phyloP scores from a whole-genome alignment of 2,888 invertebrate species.

The Aleiodes leptofemur region DNA sequence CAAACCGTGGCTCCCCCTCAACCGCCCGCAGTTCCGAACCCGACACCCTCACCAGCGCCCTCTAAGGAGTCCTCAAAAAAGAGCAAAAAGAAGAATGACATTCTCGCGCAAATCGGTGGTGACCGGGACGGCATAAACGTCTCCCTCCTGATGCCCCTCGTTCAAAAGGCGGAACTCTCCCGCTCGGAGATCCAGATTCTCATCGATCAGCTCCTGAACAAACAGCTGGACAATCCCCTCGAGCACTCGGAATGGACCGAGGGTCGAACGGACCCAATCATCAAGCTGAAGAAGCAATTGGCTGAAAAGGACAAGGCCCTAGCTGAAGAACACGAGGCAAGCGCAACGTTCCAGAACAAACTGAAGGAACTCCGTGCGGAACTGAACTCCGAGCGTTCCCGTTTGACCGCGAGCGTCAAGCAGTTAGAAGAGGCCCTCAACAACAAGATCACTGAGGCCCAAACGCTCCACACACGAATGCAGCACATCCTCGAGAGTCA shows the following conservation, averaged over 20 bases:
- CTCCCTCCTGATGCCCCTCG: constrained; percentile 83
- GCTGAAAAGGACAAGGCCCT: constrained; percentile 90
- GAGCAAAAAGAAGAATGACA: constrained; percentile 80
- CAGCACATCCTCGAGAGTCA: constrained; percentile 79
- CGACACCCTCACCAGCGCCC: constrained; percentile 51
- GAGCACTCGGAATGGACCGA: constrained; percentile 91
- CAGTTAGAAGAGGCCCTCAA: constrained; percentile 79
- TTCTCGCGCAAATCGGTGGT: constrained; percentile 78
- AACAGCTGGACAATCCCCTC: constrained; percentile 85
- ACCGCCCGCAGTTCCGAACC: constrained; percentile 59
- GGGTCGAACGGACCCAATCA: constrained; percentile 89
- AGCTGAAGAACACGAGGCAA: constrained; percentile 85
- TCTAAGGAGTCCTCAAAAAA: constrained; percentile 71
- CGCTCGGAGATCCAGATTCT: constrained; percentile 92
- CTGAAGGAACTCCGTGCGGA: constrained; percentile 86
- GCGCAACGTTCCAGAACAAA: constrained; percentile 85
- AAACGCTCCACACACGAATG: constrained; percentile 80
- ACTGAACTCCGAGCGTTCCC: constrained; percentile 82
- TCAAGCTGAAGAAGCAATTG: constrained; percentile 90
- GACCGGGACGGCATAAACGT: constrained; percentile 84
- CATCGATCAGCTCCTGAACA: constrained; percentile 92
- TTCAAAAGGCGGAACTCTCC: constrained; percentile 88
- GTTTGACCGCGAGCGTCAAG: constrained; percentile 77
- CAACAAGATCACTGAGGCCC: constrained; percentile 79
- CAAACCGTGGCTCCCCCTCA: constrained; percentile 44